phyloP scores from a whole-genome alignment of 2,113 vertebrate genomes.

The Sisor rabdophorus region DNA sequence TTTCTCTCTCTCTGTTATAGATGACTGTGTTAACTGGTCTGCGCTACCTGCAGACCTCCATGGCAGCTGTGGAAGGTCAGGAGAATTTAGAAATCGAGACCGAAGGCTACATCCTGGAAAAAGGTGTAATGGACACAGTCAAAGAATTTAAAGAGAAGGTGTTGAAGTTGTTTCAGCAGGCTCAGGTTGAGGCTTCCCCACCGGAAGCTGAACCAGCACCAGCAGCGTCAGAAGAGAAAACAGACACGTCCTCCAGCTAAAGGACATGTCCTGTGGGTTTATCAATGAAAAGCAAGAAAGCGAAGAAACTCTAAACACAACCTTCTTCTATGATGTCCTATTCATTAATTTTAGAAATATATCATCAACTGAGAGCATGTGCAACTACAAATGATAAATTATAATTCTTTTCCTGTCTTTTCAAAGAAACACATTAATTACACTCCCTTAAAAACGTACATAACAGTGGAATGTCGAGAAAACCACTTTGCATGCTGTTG shows the following conservation, averaged over 20 bases:
- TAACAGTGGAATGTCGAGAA: conserved; percentile 4
- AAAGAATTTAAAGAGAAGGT: conserved; percentile 55
- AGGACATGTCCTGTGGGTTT: conserved; percentile 24
- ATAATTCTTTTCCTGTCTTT: not conserved
- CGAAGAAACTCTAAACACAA: conserved; percentile 1
- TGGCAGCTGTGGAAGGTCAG: conserved; percentile 70
- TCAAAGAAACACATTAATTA: not conserved
- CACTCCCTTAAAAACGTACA: not conserved
- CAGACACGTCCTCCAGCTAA: conserved; percentile 59
- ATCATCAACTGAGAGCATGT: not conserved
- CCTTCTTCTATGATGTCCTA: not conserved
- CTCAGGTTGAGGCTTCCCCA: conserved; percentile 55
- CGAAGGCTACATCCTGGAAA: conserved; percentile 77
- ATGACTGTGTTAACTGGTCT: conserved; percentile 71
- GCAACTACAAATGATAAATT: not conserved
- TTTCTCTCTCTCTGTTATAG: conserved; percentile 51
- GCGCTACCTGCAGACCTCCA: conserved; percentile 77
- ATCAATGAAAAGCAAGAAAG: not conserved
- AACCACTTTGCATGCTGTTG: conserved; percentile 40
- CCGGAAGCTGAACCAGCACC: not conserved
- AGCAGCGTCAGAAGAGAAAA: conserved; percentile 51
- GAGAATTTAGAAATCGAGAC: conserved; percentile 71
- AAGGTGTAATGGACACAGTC: conserved; percentile 72
- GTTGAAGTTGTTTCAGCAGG: conserved; percentile 56
- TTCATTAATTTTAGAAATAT: conserved; percentile 12